These are phyloP conservation scores for Coregonus suidteri DNA, from an alignment of 2,797 vertebrate species.

Conservation along the genomic window DNA sequence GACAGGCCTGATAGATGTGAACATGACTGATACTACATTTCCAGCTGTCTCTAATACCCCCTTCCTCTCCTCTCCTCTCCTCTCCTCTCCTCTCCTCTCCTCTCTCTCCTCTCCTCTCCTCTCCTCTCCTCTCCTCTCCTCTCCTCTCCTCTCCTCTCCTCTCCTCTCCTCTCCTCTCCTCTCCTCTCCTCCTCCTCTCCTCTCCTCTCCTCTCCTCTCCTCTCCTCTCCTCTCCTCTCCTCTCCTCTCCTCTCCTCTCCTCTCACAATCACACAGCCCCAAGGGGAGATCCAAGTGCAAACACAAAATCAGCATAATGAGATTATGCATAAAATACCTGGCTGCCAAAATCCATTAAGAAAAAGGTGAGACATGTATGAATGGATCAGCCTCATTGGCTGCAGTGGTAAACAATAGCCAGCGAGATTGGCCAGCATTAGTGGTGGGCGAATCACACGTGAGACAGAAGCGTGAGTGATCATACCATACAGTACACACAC, in stretches of 20 bases:
- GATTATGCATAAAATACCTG: conserved; percentile 50
- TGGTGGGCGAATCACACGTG: conserved; percentile 3
- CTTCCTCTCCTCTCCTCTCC: background rate
- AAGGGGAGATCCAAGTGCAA: conserved; percentile 42
- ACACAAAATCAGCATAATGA: conserved; percentile 65
- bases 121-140: too few species aligned
- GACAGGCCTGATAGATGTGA: conserved; percentile 58
- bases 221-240: conserved; percentile 32
- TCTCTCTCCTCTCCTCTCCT: too few species aligned
- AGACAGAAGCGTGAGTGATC: conserved; percentile 22
- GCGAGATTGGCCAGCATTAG: background rate
- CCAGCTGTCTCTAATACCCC: conserved; percentile 67
- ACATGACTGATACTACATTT: conserved; percentile 59
- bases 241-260: conserved; percentile 35
- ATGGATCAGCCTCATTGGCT: conserved; percentile 38
- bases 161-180: conserved; percentile 38
- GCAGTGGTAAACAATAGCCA: conserved; percentile 46
- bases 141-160: conserved; percentile 51
- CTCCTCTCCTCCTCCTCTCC: conserved; percentile 17
- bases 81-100: too few species aligned
- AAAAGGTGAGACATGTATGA: conserved; percentile 61
- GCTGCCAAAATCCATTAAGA: conserved; percentile 54
- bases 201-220: conserved; percentile 36
- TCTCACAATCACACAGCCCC: conserved; percentile 44
- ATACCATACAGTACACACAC: background rate